Base-by-base conservation (phyloP, 2,113 vertebrate species). In the Tragelaphus buxtoni region DNA sequence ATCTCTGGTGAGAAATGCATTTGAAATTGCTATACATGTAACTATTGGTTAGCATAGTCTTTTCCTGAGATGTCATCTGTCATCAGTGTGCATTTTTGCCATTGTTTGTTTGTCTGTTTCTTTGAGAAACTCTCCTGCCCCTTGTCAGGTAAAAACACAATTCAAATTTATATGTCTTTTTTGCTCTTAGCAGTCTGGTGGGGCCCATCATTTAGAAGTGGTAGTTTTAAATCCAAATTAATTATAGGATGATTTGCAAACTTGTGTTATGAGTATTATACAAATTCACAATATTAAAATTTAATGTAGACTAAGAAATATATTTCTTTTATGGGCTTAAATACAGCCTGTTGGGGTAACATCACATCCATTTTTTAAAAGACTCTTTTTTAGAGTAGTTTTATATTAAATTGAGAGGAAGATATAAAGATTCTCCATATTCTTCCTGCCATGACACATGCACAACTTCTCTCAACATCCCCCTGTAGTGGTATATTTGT, bases 221-320 rank as follows among this genome's bases (percentile, higher is more conserved):
- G 5, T 93, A 42, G 3, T 79, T 95, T 96, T 76, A 94, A 90
- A 80, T 79, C 42, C 32, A 94, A 61, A 76, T 79, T 76, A 94
- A 82, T 86, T 35, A 79, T 24, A 17, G 4, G 56, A 56, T 55
- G 20, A 87, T 76, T 77, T 90, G 13, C 20, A 60, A 85, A 51
- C 0, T 14, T 35, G 14, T 77, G 22, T 65, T 93, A 6, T 84
- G 81, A 95, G 17, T 88, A 72, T 85, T 85, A 26, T 22, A 90
- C 65, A 32, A 85, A 90, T 82, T 74, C 89, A 49, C 1, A 58
- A 87, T 32, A 49, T 55, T 69, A 84, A 94, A 82, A 87, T 61
- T 20, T n/a, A 93, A 55, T 35, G 51, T 47, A 76, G 32, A 56
- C 30, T 65, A 77, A 76, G 49, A 45, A 28, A 65, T 60, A 2